Conservation (phyloP, 2,797 vertebrate species). For the Rhadinocentrus ornatus region DNA sequence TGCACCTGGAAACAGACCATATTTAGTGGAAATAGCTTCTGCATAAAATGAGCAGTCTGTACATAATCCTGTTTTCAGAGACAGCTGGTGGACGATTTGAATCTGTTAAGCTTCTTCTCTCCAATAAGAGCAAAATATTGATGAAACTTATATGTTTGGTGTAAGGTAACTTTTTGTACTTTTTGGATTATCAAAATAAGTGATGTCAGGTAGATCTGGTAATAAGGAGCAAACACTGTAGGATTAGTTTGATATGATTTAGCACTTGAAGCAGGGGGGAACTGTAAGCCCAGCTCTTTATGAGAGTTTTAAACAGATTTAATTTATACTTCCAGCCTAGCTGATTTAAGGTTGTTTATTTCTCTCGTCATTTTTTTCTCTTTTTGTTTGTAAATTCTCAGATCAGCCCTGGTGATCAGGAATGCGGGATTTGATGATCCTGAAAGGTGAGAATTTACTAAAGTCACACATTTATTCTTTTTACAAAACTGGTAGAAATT, state of each 20-base stretch:
- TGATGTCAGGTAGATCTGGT: too few relatives aligned
- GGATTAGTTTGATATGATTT: neutral
- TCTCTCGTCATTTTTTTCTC: neutral
- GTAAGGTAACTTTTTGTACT: too few relatives aligned
- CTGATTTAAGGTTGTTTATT: neutral
- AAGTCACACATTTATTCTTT: neutral
- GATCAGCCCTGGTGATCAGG: slow-evolving; percentile 83
- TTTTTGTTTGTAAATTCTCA: slow-evolving; percentile 53
- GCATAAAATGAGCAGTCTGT: too few relatives aligned
- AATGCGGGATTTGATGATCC: slow-evolving; percentile 85
- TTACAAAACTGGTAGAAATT: neutral
- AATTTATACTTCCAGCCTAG: neutral
- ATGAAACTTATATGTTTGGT: too few relatives aligned
- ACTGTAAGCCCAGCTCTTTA: too few relatives aligned
- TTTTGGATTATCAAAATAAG: too few relatives aligned
- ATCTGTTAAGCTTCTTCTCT: too few relatives aligned
- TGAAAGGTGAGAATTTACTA: slow-evolving; percentile 67
- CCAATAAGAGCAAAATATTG: too few relatives aligned
- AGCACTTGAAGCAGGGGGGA: neutral
- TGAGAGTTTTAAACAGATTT: neutral
- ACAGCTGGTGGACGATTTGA: too few relatives aligned
- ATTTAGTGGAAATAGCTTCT: too few relatives aligned
- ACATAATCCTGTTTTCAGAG: too few relatives aligned
- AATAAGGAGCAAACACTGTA: neutral
- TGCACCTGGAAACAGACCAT: too few relatives aligned